Evolutionary conservation across 30 jellyfish, hydroid and myxozoan species (phyloP), one percentile per base, ranked within the genome.

Genomic region (Haliclystus octoradiatus): DNA sequence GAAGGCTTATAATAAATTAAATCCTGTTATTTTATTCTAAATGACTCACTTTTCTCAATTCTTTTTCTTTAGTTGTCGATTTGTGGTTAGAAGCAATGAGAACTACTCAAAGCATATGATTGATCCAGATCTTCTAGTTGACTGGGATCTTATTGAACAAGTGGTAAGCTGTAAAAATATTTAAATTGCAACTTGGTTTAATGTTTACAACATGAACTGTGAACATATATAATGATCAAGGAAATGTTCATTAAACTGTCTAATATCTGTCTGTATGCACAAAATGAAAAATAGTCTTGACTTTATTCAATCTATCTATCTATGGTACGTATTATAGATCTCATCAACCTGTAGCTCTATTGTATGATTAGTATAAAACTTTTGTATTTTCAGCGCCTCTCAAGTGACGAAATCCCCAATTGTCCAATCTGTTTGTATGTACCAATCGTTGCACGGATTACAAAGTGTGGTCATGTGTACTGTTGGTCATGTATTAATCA

Each of bases 401-500:
- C 72, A 72, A 84, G 87, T 60, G 89, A 84, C 61, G 93, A 78
- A 33, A 68, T 40, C 5, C 86, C 85, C 29, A 76, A 84, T 13
- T 86, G 96, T 50, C 96, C 96, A 31, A 86, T 86, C 15, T 86
- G 96, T 65, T 82, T 86, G 52, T 86, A 71, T 7, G 72, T 76
- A 33, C 96, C 96, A 78, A 63, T 34, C 1, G 92, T 72, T 23
- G 96, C 92, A 7, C 78, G 80, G 63, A 79, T 86, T 28, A 86
- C 96, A 49, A 61, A 83, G 73, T 86, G 96, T 73, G 96, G 96
- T 1, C 96, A 86, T 68, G 92, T 86, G 27, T 86, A 57, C 29
- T 86, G 96, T 33, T 86, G 96, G 96, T 26, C 93, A 0, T 86
- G 96, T 70, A 86, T 86, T 26, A 62, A 74, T 33, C 96, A 86